Conservation (phyloP, 1,140 invertebrate species). For the Drosophila lini region DNA sequence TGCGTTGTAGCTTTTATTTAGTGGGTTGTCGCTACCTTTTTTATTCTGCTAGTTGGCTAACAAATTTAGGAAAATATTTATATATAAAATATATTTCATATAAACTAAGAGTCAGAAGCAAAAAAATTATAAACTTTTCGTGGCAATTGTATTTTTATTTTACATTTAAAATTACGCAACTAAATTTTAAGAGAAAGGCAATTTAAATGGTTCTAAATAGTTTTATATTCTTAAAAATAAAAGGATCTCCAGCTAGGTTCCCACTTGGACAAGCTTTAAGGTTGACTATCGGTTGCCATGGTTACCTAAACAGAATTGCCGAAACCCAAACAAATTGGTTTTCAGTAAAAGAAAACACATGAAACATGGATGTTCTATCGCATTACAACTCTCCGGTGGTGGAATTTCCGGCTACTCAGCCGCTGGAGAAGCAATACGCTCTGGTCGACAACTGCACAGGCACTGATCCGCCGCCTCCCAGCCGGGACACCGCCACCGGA, state of each 20-base stretch:
- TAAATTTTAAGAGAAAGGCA: no score
- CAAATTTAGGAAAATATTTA: no score
- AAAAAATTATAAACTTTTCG: no score
- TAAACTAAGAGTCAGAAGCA: no score
- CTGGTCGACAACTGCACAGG: constrained; percentile 71
- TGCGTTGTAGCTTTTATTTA: background rate
- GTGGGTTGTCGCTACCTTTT: background rate
- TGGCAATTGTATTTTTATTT: no score
- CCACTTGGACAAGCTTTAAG: background rate
- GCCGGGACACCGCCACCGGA: constrained; percentile 35
- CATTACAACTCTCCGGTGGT: constrained; percentile 73
- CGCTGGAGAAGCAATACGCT: constrained; percentile 52
- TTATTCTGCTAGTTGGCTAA: no score
- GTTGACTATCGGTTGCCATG: constrained; percentile 38
- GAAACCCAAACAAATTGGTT: constrained; percentile 2
- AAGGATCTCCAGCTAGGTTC: background rate
- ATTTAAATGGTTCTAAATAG: no score
- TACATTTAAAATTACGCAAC: no score
- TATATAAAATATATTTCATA: no score
- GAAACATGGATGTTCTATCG: constrained; percentile 77
- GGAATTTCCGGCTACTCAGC: constrained; percentile 69
- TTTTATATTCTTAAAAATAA: background rate
- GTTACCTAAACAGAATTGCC: constrained; percentile 8
- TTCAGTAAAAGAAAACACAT: no score
- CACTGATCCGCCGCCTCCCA: constrained; percentile 66